phyloP scores from a whole-genome alignment of 2,888 invertebrate genomes.

The Autographa pulchrina region DNA sequence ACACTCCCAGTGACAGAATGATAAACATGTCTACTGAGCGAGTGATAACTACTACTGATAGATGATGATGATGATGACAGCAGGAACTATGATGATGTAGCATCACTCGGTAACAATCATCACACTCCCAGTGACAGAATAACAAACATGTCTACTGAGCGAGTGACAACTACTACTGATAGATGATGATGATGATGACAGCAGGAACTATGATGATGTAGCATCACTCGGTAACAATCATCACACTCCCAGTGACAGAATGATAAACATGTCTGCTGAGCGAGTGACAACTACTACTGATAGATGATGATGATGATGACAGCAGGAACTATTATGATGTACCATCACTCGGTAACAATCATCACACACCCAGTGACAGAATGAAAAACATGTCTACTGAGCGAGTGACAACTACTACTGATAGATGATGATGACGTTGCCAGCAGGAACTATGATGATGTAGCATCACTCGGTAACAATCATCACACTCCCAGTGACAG shows the following conservation, averaged over 20 bases:
- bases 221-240: constrained; percentile 13
- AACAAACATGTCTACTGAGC: constrained; percentile 24
- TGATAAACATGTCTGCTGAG: constrained; percentile 42
- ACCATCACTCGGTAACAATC: constrained; percentile 22
- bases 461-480: too few species aligned
- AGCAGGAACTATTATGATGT: too few species aligned
- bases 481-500: too few species aligned
- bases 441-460: too few species aligned
- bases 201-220: not conserved
- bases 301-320: too few species aligned
- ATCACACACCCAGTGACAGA: constrained; percentile 52
- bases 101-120: constrained; percentile 28
- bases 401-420: constrained; percentile 33
- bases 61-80: constrained; percentile 7
- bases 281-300: constrained; percentile 24
- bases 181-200: not conserved
- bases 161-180: constrained; percentile 16
- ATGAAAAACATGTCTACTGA: constrained; percentile 50
- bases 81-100: constrained; percentile 9
- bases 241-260: constrained; percentile 50
- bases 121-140: constrained; percentile 45
- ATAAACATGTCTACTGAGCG: constrained; percentile 21
- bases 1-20: constrained; percentile 34
- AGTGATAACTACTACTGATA: constrained; percentile 22
- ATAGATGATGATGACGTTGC: not conserved